Evolutionary conservation across 2,888 invertebrate species (phyloP).

Genomic region (Pheosia gnoma): DNA sequence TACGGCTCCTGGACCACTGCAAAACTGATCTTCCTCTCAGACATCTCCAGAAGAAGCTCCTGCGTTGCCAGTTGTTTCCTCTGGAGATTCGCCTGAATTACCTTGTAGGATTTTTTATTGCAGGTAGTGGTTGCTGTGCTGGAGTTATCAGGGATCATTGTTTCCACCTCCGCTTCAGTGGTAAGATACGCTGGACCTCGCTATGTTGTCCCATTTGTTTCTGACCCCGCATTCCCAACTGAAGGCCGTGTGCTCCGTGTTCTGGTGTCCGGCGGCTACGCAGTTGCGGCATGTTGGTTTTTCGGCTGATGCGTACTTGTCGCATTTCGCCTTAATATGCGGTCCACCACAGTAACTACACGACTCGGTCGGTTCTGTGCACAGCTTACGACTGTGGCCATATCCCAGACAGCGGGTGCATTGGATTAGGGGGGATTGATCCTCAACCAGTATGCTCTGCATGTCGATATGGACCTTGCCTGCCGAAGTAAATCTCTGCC

Average conservation of each 20-base stretch:
- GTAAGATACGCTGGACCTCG: conserved; percentile 16
- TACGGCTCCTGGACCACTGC: conserved; percentile 11
- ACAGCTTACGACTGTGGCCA: conserved; percentile 16
- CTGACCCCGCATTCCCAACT: conserved; percentile 9
- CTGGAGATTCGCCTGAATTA: conserved; percentile 10
- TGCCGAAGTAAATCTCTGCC: not conserved
- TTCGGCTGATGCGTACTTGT: not conserved
- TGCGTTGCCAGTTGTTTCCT: conserved; percentile 2
- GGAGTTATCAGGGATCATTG: not conserved
- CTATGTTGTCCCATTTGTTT: conserved; percentile 21
- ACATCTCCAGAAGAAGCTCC: conserved; percentile 3
- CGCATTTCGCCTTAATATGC: not conserved
- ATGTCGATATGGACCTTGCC: conserved; percentile 11
- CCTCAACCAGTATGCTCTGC: conserved; percentile 10
- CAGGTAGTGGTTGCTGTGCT: too few species aligned
- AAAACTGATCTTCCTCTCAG: not conserved
- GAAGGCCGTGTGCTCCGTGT: conserved; percentile 19
- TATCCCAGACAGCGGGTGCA: conserved; percentile 20
- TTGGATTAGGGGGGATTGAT: conserved; percentile 25
- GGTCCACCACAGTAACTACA: conserved; percentile 22
- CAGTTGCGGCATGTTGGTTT: not conserved
- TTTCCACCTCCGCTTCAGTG: conserved; percentile 18
- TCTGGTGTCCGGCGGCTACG: not conserved
- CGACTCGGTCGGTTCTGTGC: conserved; percentile 9
- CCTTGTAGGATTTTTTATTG: not conserved